Evolutionary conservation across 2,888 invertebrate species (phyloP).

Genomic region (Muschampia plurimacula): DNA sequence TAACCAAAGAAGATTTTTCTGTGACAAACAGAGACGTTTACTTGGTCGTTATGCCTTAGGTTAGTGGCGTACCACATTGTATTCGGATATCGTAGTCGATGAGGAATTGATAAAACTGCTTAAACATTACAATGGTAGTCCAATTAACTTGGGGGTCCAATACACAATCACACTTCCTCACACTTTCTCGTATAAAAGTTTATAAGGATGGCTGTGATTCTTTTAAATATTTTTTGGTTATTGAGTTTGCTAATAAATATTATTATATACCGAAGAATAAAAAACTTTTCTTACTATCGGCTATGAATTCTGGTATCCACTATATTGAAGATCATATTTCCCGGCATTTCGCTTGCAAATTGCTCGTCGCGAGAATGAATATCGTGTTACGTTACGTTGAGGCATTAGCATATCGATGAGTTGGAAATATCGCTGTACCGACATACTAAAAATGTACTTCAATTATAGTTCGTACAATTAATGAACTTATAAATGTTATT

Average conservation of each 20-base stretch:
- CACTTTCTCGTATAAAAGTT: too few relatives aligned
- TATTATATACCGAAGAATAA: conserved; percentile 1
- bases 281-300: not conserved
- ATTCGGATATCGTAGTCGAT: too few relatives aligned
- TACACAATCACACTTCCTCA: too few relatives aligned
- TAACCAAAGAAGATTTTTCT: too few relatives aligned
- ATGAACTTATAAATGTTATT: not conserved
- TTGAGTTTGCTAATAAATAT: not conserved
- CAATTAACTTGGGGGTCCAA: not conserved
- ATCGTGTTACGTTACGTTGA: conserved; percentile 60
- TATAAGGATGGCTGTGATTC: not conserved
- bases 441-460: conserved; percentile 54
- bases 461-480: conserved; percentile 4
- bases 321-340: conserved; percentile 46
- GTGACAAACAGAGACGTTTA: too few relatives aligned
- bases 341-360: conserved; percentile 69
- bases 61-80: too few relatives aligned
- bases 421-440: conserved; percentile 49
- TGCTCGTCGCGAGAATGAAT: conserved; percentile 62
- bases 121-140: too few relatives aligned
- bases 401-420: conserved; percentile 67
- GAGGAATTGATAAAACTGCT: too few relatives aligned
- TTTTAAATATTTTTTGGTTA: not conserved
- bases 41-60: too few relatives aligned
- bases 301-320: conserved; percentile 24